phyloP scores from a whole-genome alignment of 2,888 invertebrate genomes.

The Nephrocerus scutellatus region DNA sequence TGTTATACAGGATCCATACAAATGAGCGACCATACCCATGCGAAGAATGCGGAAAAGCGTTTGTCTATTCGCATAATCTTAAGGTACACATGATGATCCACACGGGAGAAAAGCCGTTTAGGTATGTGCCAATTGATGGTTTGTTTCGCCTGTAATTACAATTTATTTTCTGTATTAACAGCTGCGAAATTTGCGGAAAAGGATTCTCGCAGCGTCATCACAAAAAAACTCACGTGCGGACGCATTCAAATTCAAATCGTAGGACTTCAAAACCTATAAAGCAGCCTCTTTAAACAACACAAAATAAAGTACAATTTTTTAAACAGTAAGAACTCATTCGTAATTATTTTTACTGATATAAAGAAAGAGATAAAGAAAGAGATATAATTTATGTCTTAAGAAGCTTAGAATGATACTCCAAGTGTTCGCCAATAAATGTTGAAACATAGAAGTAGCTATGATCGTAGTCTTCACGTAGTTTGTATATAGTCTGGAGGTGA shows the following conservation, averaged over 20 bases:
- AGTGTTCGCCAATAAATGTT: constrained; percentile 82
- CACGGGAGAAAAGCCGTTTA: constrained; percentile 43
- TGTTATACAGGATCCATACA: constrained; percentile 35
- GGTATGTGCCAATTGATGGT: constrained; percentile 28
- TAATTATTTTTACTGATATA: too few species aligned
- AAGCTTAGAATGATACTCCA: constrained; percentile 75
- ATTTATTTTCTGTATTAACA: constrained; percentile 10
- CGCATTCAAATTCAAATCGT: too few species aligned
- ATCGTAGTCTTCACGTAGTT: constrained; percentile 77
- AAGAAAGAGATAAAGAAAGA: too few species aligned
- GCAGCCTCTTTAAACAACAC: too few species aligned
- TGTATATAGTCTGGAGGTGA: constrained; percentile 61
- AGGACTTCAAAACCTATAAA: too few species aligned
- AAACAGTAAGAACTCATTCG: too few species aligned
- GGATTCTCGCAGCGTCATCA: constrained; percentile 40
- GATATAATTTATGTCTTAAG: constrained; percentile 52
- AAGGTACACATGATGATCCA: constrained; percentile 45
- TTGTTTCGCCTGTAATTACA: not conserved
- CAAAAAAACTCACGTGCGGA: constrained; percentile 32
- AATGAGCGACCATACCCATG: constrained; percentile 44
- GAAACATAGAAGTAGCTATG: constrained; percentile 88
- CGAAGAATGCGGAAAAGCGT: constrained; percentile 42
- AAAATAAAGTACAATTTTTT: too few species aligned
- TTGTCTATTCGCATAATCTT: constrained; percentile 43
- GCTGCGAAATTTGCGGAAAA: constrained; percentile 40